phyloP scores from a whole-genome alignment of 1,140 invertebrate species.

The Campoletis sonorensis region DNA sequence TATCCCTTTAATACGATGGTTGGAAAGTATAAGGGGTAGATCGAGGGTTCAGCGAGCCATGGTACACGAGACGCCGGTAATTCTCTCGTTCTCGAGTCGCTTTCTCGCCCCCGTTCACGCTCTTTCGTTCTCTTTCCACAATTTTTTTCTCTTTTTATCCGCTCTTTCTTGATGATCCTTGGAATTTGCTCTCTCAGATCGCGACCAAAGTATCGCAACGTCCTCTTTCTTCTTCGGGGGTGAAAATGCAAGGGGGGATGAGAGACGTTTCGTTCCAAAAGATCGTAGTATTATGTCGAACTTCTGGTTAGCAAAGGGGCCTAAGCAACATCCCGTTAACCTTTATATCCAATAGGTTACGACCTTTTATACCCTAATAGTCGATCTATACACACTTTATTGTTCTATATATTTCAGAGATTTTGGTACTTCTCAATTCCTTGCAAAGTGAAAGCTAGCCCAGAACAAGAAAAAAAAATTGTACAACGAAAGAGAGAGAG shows the following conservation, averaged over 20 bases:
- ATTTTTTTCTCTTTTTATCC: no score
- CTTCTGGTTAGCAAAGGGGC: conserved; percentile 57
- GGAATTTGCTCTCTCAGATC: conserved; percentile 41
- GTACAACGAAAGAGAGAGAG: background rate
- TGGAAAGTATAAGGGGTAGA: conserved; percentile 16
- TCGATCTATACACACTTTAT: conserved; percentile 54
- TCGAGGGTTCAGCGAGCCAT: conserved; percentile 49
- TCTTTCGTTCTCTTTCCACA: background rate
- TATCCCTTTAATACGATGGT: conserved; percentile 13
- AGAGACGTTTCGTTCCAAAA: conserved; percentile 42
- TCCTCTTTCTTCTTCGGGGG: conserved; percentile 8
- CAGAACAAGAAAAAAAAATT: no score
- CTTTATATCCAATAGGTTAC: no score
- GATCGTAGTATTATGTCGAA: conserved; percentile 52
- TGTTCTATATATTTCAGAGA: conserved; percentile 23
- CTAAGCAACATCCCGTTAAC: no score
- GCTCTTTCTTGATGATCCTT: background rate
- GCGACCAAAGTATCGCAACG: conserved; percentile 28
- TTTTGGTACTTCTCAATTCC: background rate
- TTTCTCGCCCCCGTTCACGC: conserved; percentile 31
- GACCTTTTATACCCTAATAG: no score
- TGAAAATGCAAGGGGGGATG: conserved; percentile 1
- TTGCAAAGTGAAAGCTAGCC: conserved; percentile 16
- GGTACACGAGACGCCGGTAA: conserved; percentile 35
- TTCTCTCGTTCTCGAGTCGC: conserved; percentile 44